These are phyloP conservation scores for Trissolcus basalis DNA, from an alignment of 1,140 invertebrate genomes.

Conservation along the genomic window DNA sequence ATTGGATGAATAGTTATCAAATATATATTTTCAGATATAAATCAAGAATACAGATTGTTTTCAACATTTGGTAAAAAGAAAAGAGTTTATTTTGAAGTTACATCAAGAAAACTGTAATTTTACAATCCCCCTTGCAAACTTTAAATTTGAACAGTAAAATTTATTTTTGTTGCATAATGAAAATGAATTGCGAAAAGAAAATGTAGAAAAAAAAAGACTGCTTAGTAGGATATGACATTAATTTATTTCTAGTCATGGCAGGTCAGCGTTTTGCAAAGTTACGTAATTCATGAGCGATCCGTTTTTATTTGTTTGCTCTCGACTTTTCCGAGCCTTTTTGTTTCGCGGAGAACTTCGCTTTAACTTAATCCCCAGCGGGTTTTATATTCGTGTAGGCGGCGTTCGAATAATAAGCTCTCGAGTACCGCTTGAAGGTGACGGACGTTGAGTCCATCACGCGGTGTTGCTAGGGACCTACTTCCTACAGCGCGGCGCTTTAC, in stretches of 20 bases:
- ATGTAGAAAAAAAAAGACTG: neutral
- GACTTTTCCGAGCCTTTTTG: constrained; percentile 40
- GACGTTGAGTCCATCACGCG: constrained; percentile 44
- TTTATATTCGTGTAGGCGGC: constrained; percentile 46
- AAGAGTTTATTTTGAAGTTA: too few relatives aligned
- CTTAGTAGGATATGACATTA: constrained; percentile 30
- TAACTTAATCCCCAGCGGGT: constrained; percentile 42
- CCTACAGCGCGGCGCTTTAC: constrained; percentile 15
- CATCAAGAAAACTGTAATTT: too few relatives aligned
- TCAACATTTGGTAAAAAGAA: too few relatives aligned
- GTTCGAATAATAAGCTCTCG: constrained; percentile 43
- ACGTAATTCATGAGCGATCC: constrained; percentile 40
- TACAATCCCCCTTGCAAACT: too few relatives aligned
- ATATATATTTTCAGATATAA: too few relatives aligned
- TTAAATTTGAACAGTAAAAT: too few relatives aligned
- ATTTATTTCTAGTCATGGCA: constrained; percentile 23
- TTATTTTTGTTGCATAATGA: too few relatives aligned
- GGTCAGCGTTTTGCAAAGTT: constrained; percentile 13
- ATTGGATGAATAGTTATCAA: too few relatives aligned
- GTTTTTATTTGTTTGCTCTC: constrained; percentile 36
- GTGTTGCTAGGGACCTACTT: constrained; percentile 51
- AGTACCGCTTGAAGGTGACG: constrained; percentile 53
- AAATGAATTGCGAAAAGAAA: too few relatives aligned
- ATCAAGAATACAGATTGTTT: too few relatives aligned
- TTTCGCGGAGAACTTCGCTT: constrained; percentile 45